Percentiles rank a stretch among this genome's conserved stretches.
phyloP scores from a whole-genome alignment of 2,113 vertebrate genomes.

The Cyanoderma ruficeps region DNA sequence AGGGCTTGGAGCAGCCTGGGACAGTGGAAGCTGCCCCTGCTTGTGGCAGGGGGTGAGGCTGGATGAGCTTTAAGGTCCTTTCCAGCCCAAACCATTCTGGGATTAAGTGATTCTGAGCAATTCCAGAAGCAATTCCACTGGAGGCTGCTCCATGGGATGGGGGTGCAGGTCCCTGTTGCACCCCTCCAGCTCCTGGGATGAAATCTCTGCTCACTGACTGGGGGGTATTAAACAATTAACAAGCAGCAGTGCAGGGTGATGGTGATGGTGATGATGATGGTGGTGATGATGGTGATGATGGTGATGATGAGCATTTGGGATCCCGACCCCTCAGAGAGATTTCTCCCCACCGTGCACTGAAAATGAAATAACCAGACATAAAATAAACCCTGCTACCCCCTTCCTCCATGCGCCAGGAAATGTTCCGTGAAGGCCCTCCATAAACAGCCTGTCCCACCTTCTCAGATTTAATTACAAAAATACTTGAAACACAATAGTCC shows the following conservation, averaged over 20 bases:
- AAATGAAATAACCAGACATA: background rate
- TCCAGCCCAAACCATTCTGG: background rate
- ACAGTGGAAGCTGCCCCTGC: background rate
- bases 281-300: too few species aligned
- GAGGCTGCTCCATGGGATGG: background rate
- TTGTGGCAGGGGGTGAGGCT: accelerated
- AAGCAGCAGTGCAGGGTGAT: background rate
- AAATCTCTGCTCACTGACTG: background rate
- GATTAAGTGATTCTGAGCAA: background rate
- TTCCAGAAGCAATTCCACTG: background rate
- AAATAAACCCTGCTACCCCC: background rate
- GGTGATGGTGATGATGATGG: background rate
- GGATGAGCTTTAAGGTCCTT: accelerated
- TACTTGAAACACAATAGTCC: slow-evolving; percentile 14
- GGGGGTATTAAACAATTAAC: accelerated
- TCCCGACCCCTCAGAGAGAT: background rate
- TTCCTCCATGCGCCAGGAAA: background rate
- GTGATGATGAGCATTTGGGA: background rate
- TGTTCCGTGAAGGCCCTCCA: background rate
- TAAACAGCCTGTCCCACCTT: background rate
- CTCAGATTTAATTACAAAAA: slow-evolving; percentile 11
- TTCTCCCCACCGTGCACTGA: background rate
- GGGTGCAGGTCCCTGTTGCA: background rate
- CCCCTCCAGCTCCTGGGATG: background rate
- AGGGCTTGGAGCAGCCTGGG: background rate